phyloP scores from a whole-genome alignment of 2,113 vertebrate species.

The Pseudorectes ferrugineus region DNA sequence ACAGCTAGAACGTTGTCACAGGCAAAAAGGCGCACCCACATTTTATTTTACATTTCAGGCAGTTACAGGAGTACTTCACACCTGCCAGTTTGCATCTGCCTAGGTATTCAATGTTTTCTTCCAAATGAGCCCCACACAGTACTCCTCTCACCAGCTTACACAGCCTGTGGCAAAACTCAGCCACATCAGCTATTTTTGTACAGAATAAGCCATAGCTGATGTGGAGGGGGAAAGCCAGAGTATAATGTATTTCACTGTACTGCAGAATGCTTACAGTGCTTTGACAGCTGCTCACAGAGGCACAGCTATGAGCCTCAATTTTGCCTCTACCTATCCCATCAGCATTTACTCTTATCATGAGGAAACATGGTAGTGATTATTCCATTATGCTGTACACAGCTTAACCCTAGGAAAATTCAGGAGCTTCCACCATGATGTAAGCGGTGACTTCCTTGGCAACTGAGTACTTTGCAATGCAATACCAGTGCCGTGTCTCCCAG shows the following conservation, averaged over 20 bases:
- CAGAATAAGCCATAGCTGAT: background rate
- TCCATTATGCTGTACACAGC: background rate
- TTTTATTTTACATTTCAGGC: background rate
- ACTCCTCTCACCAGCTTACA: background rate
- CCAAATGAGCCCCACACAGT: background rate
- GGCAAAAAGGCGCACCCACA: background rate
- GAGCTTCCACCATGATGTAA: background rate
- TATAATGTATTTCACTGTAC: background rate
- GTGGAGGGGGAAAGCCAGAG: background rate
- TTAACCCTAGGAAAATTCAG: background rate
- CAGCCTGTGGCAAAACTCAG: background rate
- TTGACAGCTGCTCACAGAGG: background rate
- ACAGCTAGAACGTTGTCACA: background rate
- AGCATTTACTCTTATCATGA: background rate
- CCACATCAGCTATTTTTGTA: constrained; percentile 16
- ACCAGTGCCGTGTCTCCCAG: background rate
- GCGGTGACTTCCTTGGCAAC: background rate
- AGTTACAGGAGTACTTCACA: constrained; percentile 36
- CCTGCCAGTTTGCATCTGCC: constrained; percentile 50
- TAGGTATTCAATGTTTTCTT: background rate
- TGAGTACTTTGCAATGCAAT: accelerated
- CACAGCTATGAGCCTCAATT: background rate
- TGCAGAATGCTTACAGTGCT: background rate
- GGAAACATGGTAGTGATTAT: constrained; percentile 8
- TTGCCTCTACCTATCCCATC: background rate